phyloP scores from a whole-genome alignment of 1,140 invertebrate species.

The Papilio dardanus region DNA sequence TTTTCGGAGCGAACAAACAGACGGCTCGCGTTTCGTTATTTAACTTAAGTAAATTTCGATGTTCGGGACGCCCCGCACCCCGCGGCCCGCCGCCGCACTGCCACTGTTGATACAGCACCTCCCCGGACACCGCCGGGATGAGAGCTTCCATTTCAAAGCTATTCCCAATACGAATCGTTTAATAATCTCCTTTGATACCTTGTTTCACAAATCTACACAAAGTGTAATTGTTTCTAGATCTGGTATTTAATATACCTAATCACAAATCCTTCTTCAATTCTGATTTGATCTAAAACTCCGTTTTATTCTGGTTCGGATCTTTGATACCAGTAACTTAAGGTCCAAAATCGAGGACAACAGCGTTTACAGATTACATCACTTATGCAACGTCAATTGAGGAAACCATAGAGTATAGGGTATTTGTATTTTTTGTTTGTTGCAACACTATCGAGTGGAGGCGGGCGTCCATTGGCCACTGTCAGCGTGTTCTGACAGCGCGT shows the following conservation, averaged over 20 bases:
- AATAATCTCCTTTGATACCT: conserved; percentile 11
- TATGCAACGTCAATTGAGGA: background rate
- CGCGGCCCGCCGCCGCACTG: conserved; percentile 39
- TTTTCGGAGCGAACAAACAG: conserved; percentile 67
- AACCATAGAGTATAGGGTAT: background rate
- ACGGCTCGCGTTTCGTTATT: conserved; percentile 78
- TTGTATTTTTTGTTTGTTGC: conserved; percentile 6
- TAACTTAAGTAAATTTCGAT: conserved; percentile 82
- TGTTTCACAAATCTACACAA: background rate
- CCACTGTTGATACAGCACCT: conserved; percentile 61
- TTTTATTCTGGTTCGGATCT: background rate
- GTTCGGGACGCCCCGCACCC: conserved; percentile 59
- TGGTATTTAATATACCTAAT: background rate
- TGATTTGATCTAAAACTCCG: background rate
- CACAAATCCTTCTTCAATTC: background rate
- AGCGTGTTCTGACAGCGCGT: conserved; percentile 25
- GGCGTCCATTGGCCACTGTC: conserved; percentile 29
- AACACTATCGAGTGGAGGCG: conserved; percentile 19
- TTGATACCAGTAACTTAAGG: too few species aligned
- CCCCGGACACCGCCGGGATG: conserved; percentile 35
- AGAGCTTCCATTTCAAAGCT: conserved; percentile 41
- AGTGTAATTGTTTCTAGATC: background rate
- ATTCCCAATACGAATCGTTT: conserved; percentile 11
- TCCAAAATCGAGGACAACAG: background rate
- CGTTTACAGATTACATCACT: background rate